phyloP scores from a whole-genome alignment of 2,113 vertebrate genomes.

The Hoplias malabaricus region DNA sequence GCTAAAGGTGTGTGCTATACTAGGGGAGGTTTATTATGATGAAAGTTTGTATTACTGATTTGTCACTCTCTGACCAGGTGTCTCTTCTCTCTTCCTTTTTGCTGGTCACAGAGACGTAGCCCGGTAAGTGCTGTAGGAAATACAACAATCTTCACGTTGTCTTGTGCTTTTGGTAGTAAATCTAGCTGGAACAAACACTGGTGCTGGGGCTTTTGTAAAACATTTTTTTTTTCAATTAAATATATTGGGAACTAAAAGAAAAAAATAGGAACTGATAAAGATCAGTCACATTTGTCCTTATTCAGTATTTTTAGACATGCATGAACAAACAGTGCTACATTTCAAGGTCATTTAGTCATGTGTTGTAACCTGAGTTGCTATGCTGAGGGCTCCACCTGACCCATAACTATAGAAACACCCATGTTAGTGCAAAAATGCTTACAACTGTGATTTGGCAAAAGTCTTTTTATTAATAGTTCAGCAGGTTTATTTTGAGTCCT shows the following conservation, averaged over 20 bases:
- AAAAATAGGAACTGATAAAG: not conserved
- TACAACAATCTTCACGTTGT: not conserved
- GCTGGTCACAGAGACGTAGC: slow-evolving; percentile 98
- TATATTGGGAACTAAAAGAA: too few species aligned
- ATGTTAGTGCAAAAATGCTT: slow-evolving; percentile 11
- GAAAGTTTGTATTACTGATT: slow-evolving; percentile 80
- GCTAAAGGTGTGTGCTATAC: not conserved
- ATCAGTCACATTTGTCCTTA: not conserved
- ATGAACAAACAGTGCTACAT: slow-evolving; percentile 5
- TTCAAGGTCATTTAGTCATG: not conserved
- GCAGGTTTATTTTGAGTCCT: not conserved
- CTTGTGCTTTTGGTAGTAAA: not conserved
- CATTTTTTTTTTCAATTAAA: too few species aligned
- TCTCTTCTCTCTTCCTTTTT: slow-evolving; percentile 99
- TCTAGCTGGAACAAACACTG: not conserved
- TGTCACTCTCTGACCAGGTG: slow-evolving; percentile 95
- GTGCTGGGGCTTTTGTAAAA: not conserved
- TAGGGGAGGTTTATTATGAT: slow-evolving; percentile 22
- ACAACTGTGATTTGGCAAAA: not conserved
- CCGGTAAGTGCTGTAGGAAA: slow-evolving; percentile 83
- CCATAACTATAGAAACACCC: not conserved
- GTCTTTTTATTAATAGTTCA: slow-evolving; percentile 5
- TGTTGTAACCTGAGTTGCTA: not conserved
- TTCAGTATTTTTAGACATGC: not conserved
- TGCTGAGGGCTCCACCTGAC: not conserved